These are phyloP conservation scores for Syndactyla subalaris DNA, from an alignment of 2,797 vertebrate species.

Conservation along the genomic window DNA sequence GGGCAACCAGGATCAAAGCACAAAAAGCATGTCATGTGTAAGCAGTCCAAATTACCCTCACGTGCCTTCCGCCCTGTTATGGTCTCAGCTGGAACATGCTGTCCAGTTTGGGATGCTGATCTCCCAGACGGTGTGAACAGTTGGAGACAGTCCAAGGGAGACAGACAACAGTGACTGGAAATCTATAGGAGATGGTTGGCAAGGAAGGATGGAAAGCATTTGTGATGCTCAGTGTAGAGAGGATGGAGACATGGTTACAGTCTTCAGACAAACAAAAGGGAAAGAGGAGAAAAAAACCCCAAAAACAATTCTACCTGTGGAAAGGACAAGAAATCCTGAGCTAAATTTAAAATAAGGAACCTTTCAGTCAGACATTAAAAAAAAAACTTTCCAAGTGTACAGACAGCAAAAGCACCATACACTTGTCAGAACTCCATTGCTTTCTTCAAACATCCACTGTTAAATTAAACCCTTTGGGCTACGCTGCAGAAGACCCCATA, in stretches of 20 bases:
- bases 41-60: fast-evolving
- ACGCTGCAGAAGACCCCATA: constrained; percentile 8
- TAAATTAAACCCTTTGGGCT: constrained; percentile 58
- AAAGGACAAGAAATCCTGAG: not conserved
- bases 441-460: constrained; percentile 8
- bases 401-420: not conserved
- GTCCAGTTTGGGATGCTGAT: constrained; percentile 21
- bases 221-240: not conserved
- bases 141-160: constrained; percentile 40
- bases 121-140: not conserved
- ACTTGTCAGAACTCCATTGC: not conserved
- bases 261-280: not conserved
- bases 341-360: not conserved
- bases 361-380: not conserved
- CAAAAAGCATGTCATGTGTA: not conserved
- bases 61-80: fast-evolving
- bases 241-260: not conserved
- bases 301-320: not conserved
- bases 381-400: not conserved
- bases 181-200: constrained; percentile 35
- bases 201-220: constrained; percentile 1
- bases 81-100: not conserved
- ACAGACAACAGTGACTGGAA: constrained; percentile 32
- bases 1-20: not conserved
- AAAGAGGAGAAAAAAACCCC: fast-evolving